Percentiles rank a stretch among this genome's conserved stretches.
Evolutionary conservation across 2,888 invertebrate species (phyloP).

Genomic region (Syrphus vitripennis): DNA sequence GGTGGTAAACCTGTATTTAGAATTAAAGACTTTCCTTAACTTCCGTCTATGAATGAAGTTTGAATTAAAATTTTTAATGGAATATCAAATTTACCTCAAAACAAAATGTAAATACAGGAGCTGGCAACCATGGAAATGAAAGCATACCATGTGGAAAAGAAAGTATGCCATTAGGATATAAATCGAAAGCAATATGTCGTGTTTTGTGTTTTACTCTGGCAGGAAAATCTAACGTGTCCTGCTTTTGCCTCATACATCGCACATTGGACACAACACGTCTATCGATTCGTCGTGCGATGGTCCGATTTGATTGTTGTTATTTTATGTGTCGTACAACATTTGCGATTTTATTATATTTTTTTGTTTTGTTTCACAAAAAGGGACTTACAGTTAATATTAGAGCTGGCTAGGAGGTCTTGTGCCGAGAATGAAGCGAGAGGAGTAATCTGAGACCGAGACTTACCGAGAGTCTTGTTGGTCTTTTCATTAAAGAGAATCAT

Average conservation of each 20-base stretch:
- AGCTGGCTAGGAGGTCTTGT: too few species aligned
- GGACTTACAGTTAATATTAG: not conserved
- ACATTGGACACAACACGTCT: constrained; percentile 1
- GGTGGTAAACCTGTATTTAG: too few species aligned
- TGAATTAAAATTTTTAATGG: too few species aligned
- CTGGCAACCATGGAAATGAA: not conserved
- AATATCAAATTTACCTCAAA: too few species aligned
- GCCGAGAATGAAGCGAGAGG: too few species aligned
- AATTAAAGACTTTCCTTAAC: too few species aligned
- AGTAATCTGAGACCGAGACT: too few species aligned
- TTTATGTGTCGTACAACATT: constrained; percentile 21
- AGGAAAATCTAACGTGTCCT: constrained; percentile 24
- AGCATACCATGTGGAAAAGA: not conserved
- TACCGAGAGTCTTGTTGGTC: too few species aligned
- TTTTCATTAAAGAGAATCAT: too few species aligned
- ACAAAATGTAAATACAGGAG: too few species aligned
- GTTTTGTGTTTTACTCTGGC: constrained; percentile 15
- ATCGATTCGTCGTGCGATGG: constrained; percentile 52
- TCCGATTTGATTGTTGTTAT: constrained; percentile 47
- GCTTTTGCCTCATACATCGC: not conserved
- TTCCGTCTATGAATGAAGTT: too few species aligned
- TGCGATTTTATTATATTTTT: constrained; percentile 27
- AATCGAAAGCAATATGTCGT: constrained; percentile 17
- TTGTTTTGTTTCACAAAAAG: not conserved
- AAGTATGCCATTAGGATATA: constrained; percentile 1